phyloP scores from a whole-genome alignment of 2,113 vertebrate genomes.

The Sturnus vulgaris region DNA sequence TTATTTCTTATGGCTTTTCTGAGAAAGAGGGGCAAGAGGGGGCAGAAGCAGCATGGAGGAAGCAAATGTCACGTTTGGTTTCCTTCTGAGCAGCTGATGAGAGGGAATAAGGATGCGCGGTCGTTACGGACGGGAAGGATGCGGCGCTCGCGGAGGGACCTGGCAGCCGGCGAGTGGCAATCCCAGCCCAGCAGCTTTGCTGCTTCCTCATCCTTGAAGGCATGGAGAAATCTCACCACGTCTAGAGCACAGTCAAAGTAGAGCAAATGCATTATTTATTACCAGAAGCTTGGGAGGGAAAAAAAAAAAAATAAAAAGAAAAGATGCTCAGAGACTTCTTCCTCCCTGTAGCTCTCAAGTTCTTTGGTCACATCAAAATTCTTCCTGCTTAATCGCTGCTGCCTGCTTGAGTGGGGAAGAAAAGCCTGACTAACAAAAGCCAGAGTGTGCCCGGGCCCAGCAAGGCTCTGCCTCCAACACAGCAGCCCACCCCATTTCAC shows the following conservation, averaged over 20 bases:
- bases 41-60: slow-evolving; percentile 39
- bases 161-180: neutral
- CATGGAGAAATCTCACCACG: neutral
- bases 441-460: neutral
- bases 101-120: neutral
- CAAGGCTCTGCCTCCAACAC: neutral
- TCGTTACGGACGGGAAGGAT: neutral
- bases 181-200: neutral
- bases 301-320: neutral
- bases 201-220: neutral
- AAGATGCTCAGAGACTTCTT: neutral
- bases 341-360: neutral
- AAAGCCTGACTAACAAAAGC: neutral
- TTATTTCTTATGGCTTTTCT: slow-evolving; percentile 21
- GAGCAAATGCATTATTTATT: slow-evolving; percentile 49
- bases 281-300: neutral
- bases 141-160: fast-evolving
- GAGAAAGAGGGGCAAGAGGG: neutral
- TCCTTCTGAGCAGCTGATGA: neutral
- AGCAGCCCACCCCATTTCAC: neutral
- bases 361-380: slow-evolving; percentile 30
- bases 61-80: slow-evolving; percentile 14
- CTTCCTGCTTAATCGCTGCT: slow-evolving; percentile 11
- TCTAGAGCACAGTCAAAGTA: slow-evolving; percentile 11
- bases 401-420: neutral